Evolutionary conservation across 1,140 invertebrate species (phyloP).

Genomic region (Bilobella aurantiaca): DNA sequence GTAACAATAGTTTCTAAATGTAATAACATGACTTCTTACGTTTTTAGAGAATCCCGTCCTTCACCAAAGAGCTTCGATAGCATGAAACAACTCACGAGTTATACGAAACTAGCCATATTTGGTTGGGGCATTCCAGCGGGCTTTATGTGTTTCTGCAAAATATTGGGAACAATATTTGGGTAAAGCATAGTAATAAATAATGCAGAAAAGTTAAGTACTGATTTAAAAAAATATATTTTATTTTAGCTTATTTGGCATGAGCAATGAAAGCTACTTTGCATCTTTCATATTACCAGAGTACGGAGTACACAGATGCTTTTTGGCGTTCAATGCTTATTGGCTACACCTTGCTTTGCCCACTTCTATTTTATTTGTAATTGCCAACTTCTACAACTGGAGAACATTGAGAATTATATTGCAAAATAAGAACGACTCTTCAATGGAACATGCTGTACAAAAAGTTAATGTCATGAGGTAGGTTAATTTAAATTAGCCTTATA

Average conservation of each 20-base stretch:
- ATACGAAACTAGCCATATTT: neutral
- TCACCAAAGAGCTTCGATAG: neutral
- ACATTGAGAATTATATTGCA: neutral
- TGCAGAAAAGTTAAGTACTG: neutral
- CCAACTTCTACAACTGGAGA: neutral
- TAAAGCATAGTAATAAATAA: too few species aligned
- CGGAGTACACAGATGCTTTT: neutral
- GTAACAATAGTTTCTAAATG: too few species aligned
- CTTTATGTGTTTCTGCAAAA: neutral
- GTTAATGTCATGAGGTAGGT: slow-evolving; percentile 1
- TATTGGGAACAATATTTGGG: neutral
- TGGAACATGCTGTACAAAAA: neutral
- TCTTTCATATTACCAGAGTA: neutral
- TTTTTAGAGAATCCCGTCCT: neutral
- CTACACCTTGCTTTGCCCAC: neutral
- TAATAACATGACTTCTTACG: neutral
- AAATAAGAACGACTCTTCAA: neutral
- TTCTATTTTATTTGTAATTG: neutral
- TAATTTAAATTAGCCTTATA: neutral
- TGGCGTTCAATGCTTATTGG: neutral
- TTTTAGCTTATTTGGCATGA: neutral
- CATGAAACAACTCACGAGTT: neutral
- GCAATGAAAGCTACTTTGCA: neutral
- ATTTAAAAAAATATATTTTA: neutral
- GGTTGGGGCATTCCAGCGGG: neutral